Conservation (phyloP, 2,888 invertebrate species). For the Coelinius sp. region DNA sequence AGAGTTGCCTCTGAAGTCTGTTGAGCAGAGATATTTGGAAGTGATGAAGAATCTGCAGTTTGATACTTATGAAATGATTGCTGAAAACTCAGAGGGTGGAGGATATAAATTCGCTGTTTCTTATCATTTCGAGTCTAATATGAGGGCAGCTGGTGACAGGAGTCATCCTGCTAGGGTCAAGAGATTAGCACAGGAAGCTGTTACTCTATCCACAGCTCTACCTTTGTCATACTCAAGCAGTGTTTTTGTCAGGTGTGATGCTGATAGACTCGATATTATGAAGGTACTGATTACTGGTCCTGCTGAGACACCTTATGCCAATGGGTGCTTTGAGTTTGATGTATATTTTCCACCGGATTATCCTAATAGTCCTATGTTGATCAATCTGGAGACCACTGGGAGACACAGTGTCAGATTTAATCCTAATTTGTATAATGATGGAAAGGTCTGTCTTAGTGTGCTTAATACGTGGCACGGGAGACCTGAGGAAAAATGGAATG, state of each 20-base stretch:
- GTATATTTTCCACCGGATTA: slow-evolving; percentile 90
- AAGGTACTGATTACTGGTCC: slow-evolving; percentile 95
- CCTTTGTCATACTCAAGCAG: slow-evolving; percentile 94
- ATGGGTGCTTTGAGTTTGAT: slow-evolving; percentile 93
- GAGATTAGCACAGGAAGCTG: slow-evolving; percentile 94
- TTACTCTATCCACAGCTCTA: slow-evolving; percentile 91
- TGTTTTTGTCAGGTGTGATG: slow-evolving; percentile 95
- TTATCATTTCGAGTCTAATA: slow-evolving; percentile 91
- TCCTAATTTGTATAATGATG: slow-evolving; percentile 95
- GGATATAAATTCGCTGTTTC: slow-evolving; percentile 87
- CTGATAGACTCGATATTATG: slow-evolving; percentile 95
- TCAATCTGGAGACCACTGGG: slow-evolving; percentile 91
- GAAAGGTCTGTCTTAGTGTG: slow-evolving; percentile 95
- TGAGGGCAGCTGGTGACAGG: slow-evolving; percentile 88
- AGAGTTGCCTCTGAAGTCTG: slow-evolving; percentile 74
- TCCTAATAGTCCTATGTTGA: slow-evolving; percentile 89
- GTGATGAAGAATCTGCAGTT: slow-evolving; percentile 93
- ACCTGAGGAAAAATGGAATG: slow-evolving; percentile 97
- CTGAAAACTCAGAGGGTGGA: slow-evolving; percentile 82
- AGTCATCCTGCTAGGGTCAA: slow-evolving; percentile 90
- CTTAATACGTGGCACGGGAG: slow-evolving; percentile 97
- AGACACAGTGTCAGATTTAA: slow-evolving; percentile 92
- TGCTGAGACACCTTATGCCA: slow-evolving; percentile 91
- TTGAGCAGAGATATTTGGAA: slow-evolving; percentile 86
- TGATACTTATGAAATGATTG: slow-evolving; percentile 93